phyloP scores from a whole-genome alignment of 2,888 invertebrate genomes.

The Cheiracanthium punctorium region DNA sequence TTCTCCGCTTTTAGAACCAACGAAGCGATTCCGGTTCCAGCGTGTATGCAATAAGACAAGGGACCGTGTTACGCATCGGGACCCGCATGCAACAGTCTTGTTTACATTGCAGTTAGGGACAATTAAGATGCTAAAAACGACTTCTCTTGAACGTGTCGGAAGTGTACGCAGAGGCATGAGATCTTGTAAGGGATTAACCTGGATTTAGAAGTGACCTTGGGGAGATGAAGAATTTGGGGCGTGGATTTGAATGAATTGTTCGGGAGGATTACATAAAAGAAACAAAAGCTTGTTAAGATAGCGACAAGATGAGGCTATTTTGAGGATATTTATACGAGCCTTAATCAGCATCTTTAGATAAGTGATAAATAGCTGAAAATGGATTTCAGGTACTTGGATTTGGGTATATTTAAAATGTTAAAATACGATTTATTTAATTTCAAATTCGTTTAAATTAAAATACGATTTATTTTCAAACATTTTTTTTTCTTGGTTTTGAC shows the following conservation, averaged over 20 bases:
- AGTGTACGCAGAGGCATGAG: conserved; percentile 5
- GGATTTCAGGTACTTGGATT: no score
- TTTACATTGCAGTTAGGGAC: conserved; percentile 50
- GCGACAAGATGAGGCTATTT: no score
- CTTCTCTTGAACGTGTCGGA: conserved; percentile 4
- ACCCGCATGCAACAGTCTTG: conserved; percentile 46
- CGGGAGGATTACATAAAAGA: not conserved
- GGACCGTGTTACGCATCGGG: conserved; percentile 36
- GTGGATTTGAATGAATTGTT: not conserved
- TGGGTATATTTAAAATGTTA: no score
- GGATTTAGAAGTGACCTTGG: not conserved
- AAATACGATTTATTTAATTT: no score
- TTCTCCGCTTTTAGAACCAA: conserved; percentile 30
- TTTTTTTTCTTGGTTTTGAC: no score
- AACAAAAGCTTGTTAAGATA: not conserved
- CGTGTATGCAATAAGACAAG: conserved; percentile 28
- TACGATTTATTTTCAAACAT: no score
- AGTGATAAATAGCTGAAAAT: no score
- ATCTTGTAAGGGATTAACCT: conserved; percentile 30
- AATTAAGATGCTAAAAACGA: conserved; percentile 51
- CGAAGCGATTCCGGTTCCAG: conserved; percentile 27
- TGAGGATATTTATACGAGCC: no score
- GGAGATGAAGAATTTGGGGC: conserved; percentile 27
- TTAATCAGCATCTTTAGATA: no score
- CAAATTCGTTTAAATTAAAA: no score